phyloP scores from a whole-genome alignment of 2,113 vertebrate species.

The Myotis yumanensis region DNA sequence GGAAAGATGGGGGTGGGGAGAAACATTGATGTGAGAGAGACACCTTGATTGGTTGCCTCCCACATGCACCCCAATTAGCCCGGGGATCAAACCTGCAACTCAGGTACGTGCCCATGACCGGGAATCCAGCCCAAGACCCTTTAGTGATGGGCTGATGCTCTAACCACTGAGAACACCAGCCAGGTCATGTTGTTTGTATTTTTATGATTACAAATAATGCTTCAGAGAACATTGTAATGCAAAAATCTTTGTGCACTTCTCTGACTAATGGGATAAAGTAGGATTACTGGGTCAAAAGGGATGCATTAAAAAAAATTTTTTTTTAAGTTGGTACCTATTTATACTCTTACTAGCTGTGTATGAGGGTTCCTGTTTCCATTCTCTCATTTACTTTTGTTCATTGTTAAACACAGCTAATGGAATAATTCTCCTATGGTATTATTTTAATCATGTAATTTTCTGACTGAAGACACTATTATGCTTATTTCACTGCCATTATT shows the following conservation, averaged over 20 bases:
- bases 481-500: neutral
- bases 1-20: neutral
- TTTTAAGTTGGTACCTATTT: neutral
- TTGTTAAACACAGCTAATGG: neutral
- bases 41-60: neutral
- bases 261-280: neutral
- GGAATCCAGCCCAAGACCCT: neutral
- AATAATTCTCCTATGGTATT: conserved; percentile 4
- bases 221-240: neutral
- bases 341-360: neutral
- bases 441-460: conserved; percentile 3
- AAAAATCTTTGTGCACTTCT: neutral
- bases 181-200: neutral
- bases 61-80: too few relatives aligned
- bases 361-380: neutral
- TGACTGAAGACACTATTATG: neutral
- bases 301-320: too few relatives aligned
- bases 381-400: neutral
- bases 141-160: neutral
- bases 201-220: neutral
- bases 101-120: neutral
- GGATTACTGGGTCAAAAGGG: neutral
- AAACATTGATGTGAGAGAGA: neutral
- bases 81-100: neutral
- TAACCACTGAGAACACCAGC: neutral